Percentiles rank a stretch among this genome's conserved stretches.
Conservation (phyloP, 2,888 invertebrate species). For the Thera obeliscata region DNA sequence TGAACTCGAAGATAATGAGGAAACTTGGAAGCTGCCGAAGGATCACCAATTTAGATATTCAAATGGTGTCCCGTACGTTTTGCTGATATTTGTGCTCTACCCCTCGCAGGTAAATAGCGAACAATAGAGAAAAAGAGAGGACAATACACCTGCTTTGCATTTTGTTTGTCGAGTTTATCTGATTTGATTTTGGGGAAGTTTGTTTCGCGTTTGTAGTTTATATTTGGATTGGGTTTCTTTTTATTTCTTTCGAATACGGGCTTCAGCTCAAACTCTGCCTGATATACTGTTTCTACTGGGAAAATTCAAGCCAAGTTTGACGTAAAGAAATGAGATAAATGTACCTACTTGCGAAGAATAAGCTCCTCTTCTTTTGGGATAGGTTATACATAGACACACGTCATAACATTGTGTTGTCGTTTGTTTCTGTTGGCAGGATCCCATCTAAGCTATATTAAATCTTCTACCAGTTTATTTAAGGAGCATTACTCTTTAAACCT, state of each 20-base stretch:
- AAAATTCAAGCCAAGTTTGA: neutral
- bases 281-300: neutral
- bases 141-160: slow-evolving; percentile 34
- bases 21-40: slow-evolving; percentile 70
- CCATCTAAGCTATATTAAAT: neutral
- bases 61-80: slow-evolving; percentile 75
- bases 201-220: slow-evolving; percentile 27
- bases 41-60: slow-evolving; percentile 83
- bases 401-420: no score
- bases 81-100: slow-evolving; percentile 52
- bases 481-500: neutral
- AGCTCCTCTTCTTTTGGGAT: no score
- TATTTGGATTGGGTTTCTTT: slow-evolving; percentile 26
- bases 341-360: no score
- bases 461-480: neutral
- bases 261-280: neutral
- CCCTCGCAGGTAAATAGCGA: slow-evolving; percentile 36
- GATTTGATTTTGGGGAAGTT: slow-evolving; percentile 31
- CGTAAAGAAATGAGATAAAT: no score
- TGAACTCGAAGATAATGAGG: slow-evolving; percentile 73
- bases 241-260: slow-evolving; percentile 20
- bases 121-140: slow-evolving; percentile 30
- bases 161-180: slow-evolving; percentile 34
- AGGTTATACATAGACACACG: no score
- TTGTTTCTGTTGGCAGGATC: neutral